Evolutionary conservation across 2,888 invertebrate species (phyloP).

Genomic region (Acanthacorydalis orientalis): DNA sequence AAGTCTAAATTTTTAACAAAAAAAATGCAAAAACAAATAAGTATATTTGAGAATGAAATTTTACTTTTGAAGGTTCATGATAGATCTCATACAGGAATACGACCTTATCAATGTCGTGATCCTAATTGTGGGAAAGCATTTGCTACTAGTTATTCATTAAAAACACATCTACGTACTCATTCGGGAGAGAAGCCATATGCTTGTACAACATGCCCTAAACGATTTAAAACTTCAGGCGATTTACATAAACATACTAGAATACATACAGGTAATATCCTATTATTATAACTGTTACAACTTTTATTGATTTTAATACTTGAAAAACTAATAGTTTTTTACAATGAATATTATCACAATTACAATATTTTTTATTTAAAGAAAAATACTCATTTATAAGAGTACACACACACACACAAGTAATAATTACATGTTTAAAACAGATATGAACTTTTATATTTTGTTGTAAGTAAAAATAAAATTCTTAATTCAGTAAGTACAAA

Average conservation of each 20-base stretch:
- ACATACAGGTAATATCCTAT: slow-evolving; percentile 28
- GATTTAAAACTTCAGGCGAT: slow-evolving; percentile 25
- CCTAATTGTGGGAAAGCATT: slow-evolving; percentile 32
- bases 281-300: too few species aligned
- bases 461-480: neutral
- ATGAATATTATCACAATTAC: too few species aligned
- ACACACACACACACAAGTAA: too few species aligned
- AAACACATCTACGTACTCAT: slow-evolving; percentile 34
- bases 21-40: neutral
- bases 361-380: too few species aligned
- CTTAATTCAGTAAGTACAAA: neutral
- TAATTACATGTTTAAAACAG: too few species aligned
- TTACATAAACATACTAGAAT: slow-evolving; percentile 23
- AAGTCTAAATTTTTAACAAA: neutral
- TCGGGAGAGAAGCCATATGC: slow-evolving; percentile 28
- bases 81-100: slow-evolving; percentile 30
- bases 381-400: too few species aligned
- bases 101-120: slow-evolving; percentile 30
- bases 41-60: too few species aligned
- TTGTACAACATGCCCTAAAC: slow-evolving; percentile 20
- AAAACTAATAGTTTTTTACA: neutral
- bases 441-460: neutral
- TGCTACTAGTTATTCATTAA: slow-evolving; percentile 31
- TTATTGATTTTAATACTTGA: too few species aligned
- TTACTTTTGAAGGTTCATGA: slow-evolving; percentile 29